These are phyloP conservation scores for Mixornis gularis DNA, from an alignment of 2,113 vertebrate species.

Conservation along the genomic window DNA sequence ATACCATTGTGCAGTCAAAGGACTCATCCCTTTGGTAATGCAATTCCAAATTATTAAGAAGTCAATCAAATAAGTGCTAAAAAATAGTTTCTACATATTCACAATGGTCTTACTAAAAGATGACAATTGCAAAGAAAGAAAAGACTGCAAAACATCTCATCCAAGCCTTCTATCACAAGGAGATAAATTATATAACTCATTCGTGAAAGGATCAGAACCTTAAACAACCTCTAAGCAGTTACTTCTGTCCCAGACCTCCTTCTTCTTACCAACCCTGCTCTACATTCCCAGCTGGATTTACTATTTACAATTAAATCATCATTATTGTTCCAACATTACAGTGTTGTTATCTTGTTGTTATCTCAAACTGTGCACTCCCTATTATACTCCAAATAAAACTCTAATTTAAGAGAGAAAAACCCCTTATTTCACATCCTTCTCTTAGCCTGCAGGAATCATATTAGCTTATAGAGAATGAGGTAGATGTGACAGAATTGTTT, in stretches of 20 bases:
- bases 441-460: not conserved
- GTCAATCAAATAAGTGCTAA: not conserved
- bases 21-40: not conserved
- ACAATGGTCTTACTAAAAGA: not conserved
- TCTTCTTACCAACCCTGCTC: not conserved
- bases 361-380: not conserved
- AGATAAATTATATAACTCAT: not conserved
- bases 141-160: not conserved
- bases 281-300: not conserved
- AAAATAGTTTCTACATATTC: not conserved
- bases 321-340: not conserved
- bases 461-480: not conserved
- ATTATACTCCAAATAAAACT: not conserved
- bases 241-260: not conserved
- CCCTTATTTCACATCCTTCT: not conserved
- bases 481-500: not conserved
- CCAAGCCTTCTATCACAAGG: not conserved
- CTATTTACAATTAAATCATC: not conserved
- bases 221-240: not conserved
- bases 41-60: not conserved
- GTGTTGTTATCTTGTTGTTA: not conserved
- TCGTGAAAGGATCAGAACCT: not conserved
- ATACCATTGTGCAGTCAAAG: not conserved
- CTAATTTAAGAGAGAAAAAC: not conserved
- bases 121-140: not conserved